Percentiles rank a stretch among this genome's conserved stretches.
Conservation (phyloP, 2,797 vertebrate species). For the Brachymystax lenok region DNA sequence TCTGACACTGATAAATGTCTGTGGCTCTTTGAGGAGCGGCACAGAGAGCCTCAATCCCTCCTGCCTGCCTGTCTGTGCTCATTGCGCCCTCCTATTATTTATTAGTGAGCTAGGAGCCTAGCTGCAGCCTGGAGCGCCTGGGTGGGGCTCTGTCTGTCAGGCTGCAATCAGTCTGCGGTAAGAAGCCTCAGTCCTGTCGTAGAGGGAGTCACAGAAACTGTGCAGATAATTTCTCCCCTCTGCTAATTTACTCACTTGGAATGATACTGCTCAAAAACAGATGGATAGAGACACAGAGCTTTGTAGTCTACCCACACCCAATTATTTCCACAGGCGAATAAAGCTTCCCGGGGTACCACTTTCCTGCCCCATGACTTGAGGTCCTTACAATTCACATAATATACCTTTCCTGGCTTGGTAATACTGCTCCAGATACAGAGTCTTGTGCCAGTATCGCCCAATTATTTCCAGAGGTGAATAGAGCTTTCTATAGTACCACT, state of each 20-base stretch:
- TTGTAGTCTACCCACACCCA: not conserved
- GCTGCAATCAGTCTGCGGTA: constrained; percentile 51
- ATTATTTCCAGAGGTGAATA: not conserved
- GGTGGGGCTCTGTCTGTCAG: constrained; percentile 47
- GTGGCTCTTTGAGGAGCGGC: constrained; percentile 51
- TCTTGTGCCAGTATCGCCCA: not conserved
- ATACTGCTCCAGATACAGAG: not conserved
- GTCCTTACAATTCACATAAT: not conserved
- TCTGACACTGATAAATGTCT: constrained; percentile 71
- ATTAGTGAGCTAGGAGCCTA: constrained; percentile 50
- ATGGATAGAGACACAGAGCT: not conserved
- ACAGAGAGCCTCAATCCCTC: constrained; percentile 54
- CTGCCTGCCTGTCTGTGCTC: constrained; percentile 60
- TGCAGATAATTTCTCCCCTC: not conserved
- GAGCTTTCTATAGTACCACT: not conserved
- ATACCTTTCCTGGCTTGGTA: not conserved
- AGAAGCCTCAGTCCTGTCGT: constrained; percentile 36
- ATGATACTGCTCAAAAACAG: constrained; percentile 10
- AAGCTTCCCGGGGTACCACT: not conserved
- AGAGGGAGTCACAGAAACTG: constrained; percentile 6
- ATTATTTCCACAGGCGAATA: not conserved
- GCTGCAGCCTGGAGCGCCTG: constrained; percentile 28
- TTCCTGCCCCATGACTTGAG: not conserved
- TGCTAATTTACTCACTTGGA: constrained; percentile 26
- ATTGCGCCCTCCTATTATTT: constrained; percentile 63